phyloP scores from a whole-genome alignment of 2,113 vertebrate genomes.

The Macquaria ambigua region DNA sequence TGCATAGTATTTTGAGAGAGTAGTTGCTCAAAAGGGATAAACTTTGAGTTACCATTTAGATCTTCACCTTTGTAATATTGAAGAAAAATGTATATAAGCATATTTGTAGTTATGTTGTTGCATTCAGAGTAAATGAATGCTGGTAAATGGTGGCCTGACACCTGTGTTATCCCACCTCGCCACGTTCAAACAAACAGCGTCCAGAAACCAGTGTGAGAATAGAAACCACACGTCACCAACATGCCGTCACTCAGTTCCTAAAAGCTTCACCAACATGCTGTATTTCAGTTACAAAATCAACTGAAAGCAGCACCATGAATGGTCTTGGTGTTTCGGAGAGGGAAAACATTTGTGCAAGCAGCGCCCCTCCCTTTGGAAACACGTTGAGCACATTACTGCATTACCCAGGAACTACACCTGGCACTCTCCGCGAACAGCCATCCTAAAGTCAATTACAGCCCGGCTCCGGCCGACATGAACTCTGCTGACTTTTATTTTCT shows the following conservation, averaged over 20 bases:
- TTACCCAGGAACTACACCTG: constrained; percentile 37
- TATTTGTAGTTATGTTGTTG: no score
- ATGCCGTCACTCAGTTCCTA: constrained; percentile 21
- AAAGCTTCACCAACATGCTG: constrained; percentile 32
- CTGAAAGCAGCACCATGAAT: constrained; percentile 58
- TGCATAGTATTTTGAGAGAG: no score
- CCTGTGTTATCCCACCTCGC: background rate
- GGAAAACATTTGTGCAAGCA: constrained; percentile 36
- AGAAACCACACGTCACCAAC: constrained; percentile 6
- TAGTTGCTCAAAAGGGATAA: no score
- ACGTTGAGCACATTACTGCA: constrained; percentile 35
- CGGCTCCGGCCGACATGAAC: background rate
- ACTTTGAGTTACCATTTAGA: background rate
- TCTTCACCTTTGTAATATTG: background rate
- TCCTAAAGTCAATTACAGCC: background rate
- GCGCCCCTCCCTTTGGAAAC: constrained; percentile 52
- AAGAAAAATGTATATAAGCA: background rate
- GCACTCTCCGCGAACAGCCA: background rate
- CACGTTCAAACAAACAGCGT: background rate
- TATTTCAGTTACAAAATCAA: constrained; percentile 7
- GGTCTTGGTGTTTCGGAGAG: constrained; percentile 46
- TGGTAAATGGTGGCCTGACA: background rate
- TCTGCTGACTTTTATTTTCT: constrained; percentile 11
- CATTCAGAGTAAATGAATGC: background rate
- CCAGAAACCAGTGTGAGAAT: background rate